Evolutionary conservation across 2,797 vertebrate species (phyloP).

Genomic region (Cetoscarus ocellatus): DNA sequence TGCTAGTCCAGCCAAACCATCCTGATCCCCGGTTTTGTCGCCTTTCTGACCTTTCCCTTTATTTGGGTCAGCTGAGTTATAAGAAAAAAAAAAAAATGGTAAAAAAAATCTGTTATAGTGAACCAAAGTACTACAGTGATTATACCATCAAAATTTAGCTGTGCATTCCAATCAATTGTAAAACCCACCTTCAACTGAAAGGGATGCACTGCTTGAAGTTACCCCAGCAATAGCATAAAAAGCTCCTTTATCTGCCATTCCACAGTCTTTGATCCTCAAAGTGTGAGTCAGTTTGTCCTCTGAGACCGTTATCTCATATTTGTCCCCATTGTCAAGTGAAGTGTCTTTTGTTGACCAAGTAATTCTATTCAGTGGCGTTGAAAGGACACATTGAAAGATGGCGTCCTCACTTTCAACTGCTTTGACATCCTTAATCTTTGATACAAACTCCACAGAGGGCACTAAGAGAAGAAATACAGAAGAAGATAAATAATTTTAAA

Average conservation of each 20-base stretch:
- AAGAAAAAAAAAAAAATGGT: neutral
- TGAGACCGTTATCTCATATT: constrained; percentile 84
- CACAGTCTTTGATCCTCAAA: constrained; percentile 82
- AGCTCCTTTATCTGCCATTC: constrained; percentile 83
- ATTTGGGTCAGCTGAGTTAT: constrained; percentile 65
- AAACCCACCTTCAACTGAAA: constrained; percentile 85
- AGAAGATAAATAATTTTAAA: neutral
- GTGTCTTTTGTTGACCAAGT: constrained; percentile 85
- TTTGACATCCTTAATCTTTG: constrained; percentile 74
- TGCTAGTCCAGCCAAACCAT: constrained; percentile 47
- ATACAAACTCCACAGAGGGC: constrained; percentile 77
- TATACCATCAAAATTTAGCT: no score
- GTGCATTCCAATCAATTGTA: neutral
- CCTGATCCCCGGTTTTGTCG: constrained; percentile 28
- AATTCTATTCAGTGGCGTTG: constrained; percentile 80
- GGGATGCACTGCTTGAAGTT: constrained; percentile 85
- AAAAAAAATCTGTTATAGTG: no score
- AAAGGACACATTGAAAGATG: constrained; percentile 86
- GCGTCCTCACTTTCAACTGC: constrained; percentile 82
- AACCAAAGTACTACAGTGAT: no score
- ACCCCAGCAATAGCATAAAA: constrained; percentile 86
- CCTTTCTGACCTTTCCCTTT: constrained; percentile 38
- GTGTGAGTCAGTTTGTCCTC: constrained; percentile 88
- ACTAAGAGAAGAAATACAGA: constrained; percentile 63
- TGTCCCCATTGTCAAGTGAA: constrained; percentile 78